Percentiles rank a stretch among this genome's conserved stretches.
phyloP scores from a whole-genome alignment of 2,113 vertebrate species.

The Pantherophis guttatus region DNA sequence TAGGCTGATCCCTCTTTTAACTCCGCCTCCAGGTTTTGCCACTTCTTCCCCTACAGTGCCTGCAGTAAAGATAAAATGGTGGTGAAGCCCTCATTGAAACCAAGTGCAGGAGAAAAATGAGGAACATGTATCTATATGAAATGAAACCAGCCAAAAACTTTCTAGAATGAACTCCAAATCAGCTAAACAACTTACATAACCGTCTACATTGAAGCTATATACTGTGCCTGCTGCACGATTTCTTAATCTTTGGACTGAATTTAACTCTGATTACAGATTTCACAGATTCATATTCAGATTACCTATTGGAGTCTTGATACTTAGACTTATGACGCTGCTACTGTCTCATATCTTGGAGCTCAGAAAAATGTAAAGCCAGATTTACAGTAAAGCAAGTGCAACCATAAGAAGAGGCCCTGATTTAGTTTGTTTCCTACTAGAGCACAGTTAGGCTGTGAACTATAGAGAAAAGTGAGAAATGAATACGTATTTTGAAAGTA shows the following conservation, averaged over 20 bases:
- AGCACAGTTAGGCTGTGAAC: not conserved
- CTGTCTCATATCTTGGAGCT: not conserved
- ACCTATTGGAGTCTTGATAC: not conserved
- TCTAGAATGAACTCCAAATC: not conserved
- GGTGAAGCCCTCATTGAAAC: not conserved
- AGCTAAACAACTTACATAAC: not conserved
- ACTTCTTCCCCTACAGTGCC: too few species aligned
- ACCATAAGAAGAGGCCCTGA: not conserved
- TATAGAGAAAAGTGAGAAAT: not conserved
- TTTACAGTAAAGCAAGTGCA: not conserved
- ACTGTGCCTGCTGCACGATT: not conserved
- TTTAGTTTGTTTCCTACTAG: not conserved
- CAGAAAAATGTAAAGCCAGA: not conserved
- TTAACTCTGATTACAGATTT: not conserved
- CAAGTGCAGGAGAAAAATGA: not conserved
- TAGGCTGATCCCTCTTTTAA: too few species aligned
- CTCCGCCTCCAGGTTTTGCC: too few species aligned
- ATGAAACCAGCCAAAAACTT: not conserved
- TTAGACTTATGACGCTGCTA: not conserved
- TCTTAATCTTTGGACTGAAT: not conserved
- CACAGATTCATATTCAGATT: not conserved
- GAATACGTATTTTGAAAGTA: not conserved
- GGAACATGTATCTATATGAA: not conserved
- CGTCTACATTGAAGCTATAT: not conserved
- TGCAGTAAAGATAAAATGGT: not conserved